Base-by-base conservation (phyloP, 2,888 invertebrate genomes). In the Saturnia pavonia region DNA sequence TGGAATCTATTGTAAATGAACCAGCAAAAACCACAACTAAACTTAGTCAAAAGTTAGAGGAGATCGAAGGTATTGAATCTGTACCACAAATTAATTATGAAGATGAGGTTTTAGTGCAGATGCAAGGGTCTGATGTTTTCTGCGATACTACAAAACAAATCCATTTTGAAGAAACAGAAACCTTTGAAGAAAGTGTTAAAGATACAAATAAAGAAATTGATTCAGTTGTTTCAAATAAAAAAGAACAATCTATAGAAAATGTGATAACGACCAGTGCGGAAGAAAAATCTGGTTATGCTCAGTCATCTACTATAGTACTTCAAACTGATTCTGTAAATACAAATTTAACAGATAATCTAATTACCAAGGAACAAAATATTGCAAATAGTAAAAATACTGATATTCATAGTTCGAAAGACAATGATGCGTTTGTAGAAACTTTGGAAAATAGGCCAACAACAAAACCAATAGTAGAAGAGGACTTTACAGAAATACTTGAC, bases 401-500 rank as follows among this genome's bases (percentile, higher is more conserved):
- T 14, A 27, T 60, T 60, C 27, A 60, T 25, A 14, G 57, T 14
- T 27, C 27, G 12, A 12, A 27, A 27, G 27, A 27, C 9, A 27
- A 27, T 16, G 6, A 27, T 3, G 12, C 25, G 57, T 9, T 40
- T 34, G 40, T 40, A n/a, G 34, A 40, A 65, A 40, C 40, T n/a
- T 34, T n/a, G n/a, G 40, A 60, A 45, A n/a, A 34, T 2, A 11
- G 40, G 43, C 45, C 60, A 40, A 25, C 68, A 57, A 11, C 27
- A 42, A 72, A 70, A 66, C 42, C 25, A 19, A 54, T 40, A 0
- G 1, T 48, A 42, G 60, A 85, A 79, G 79, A 77, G 69, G 80
- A 83, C 68, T 78, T 84, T 40, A 80, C 84, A 16, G 81, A 84
- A 40, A 76, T 87, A 68, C 72, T 92, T 19, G 95, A 95, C 85